Evolutionary conservation across 2,113 vertebrate genomes (phyloP).

Genomic region (Scolopax mira): DNA sequence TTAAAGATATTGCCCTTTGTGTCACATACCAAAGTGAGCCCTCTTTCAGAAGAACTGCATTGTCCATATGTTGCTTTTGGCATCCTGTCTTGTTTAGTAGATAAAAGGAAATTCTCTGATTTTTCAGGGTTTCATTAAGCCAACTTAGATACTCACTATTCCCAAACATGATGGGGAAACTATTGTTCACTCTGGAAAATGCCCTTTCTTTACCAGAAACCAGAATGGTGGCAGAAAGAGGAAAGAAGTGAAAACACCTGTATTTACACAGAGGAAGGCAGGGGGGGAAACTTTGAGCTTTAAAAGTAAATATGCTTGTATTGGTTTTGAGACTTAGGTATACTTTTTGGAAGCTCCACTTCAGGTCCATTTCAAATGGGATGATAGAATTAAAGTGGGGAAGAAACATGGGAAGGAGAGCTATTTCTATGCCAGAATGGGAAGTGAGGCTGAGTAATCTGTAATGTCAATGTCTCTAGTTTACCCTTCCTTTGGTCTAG

Average conservation of each 20-base stretch:
- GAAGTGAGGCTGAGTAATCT: not conserved
- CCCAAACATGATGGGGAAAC: not conserved
- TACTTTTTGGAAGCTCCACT: not conserved
- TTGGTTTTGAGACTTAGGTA: not conserved
- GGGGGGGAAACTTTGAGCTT: not conserved
- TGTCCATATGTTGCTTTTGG: conserved; percentile 45
- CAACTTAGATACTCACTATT: not conserved
- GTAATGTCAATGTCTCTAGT: not conserved
- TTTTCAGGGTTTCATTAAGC: not conserved
- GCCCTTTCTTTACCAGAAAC: not conserved
- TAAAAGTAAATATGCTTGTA: not conserved
- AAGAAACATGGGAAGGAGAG: not conserved
- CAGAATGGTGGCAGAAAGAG: not conserved
- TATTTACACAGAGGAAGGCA: not conserved
- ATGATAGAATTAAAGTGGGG: not conserved
- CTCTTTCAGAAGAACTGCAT: conserved; percentile 23
- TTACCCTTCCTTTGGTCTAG: not conserved
- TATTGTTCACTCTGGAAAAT: not conserved
- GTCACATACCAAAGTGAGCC: not conserved
- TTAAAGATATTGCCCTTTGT: conserved; percentile 14
- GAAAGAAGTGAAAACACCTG: not conserved
- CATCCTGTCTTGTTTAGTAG: not conserved
- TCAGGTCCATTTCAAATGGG: not conserved
- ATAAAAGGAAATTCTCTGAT: not conserved
- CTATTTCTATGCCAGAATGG: not conserved